These are phyloP conservation scores for Torymus auratus DNA, from an alignment of 2,888 invertebrate species.

Conservation along the genomic window DNA sequence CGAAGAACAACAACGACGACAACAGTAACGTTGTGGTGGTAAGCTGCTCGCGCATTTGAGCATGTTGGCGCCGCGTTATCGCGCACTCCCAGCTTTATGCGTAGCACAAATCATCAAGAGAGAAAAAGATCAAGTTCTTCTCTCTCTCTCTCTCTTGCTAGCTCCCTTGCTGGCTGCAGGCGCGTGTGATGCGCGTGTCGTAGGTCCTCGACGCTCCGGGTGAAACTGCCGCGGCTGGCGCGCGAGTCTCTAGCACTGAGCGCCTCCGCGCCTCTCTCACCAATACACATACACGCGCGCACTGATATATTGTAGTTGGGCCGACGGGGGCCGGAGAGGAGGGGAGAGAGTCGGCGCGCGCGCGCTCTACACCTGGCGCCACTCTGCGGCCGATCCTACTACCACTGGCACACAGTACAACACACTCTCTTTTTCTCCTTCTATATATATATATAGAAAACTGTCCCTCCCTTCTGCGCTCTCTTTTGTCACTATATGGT, in stretches of 20 bases:
- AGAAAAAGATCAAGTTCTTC: too few species aligned
- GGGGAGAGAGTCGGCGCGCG: neutral
- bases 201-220: constrained; percentile 59
- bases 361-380: constrained; percentile 53
- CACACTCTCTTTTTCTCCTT: constrained; percentile 1
- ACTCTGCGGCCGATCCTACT: constrained; percentile 34
- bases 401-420: constrained; percentile 1
- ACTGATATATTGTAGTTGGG: neutral
- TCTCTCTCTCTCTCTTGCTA: neutral
- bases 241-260: constrained; percentile 57
- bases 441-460: too few species aligned
- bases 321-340: neutral
- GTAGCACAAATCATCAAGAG: neutral
- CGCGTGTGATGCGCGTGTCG: constrained; percentile 60
- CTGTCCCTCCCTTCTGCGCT: neutral
- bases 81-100: too few species aligned
- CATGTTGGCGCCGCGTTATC: too few species aligned
- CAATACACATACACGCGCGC: neutral
- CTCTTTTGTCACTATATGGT: neutral
- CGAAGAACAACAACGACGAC: too few species aligned
- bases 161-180: too few species aligned
- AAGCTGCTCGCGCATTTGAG: too few species aligned
- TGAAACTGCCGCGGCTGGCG: constrained; percentile 53
- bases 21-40: too few species aligned
- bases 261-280: constrained; percentile 59